Conservation (phyloP, 2,113 vertebrate genomes). For the Vimba vimba region DNA sequence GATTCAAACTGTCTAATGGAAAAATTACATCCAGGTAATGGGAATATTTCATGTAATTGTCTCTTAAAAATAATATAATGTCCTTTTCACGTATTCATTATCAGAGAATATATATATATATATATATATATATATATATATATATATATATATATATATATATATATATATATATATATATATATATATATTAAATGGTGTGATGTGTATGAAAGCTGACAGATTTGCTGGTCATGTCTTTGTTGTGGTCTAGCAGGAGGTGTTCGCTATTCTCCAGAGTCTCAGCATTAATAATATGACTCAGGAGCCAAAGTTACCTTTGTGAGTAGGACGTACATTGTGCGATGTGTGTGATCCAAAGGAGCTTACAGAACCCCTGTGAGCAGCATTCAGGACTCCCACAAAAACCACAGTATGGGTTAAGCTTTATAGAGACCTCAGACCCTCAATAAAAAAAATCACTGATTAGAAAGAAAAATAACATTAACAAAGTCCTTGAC, state of each 20-base stretch:
- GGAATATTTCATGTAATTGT: not conserved
- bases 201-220: not conserved
- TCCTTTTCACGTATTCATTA: not conserved
- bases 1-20: too few relatives aligned
- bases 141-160: too few relatives aligned
- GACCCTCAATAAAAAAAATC: conserved; percentile 20
- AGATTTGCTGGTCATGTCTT: not conserved
- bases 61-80: not conserved
- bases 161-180: too few relatives aligned
- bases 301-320: conserved; percentile 31
- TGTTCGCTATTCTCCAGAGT: not conserved
- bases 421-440: conserved; percentile 28
- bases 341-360: conserved; percentile 31
- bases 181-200: too few relatives aligned
- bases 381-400: conserved; percentile 34
- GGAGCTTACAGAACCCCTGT: conserved; percentile 40
- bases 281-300: not conserved
- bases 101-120: not conserved
- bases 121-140: too few relatives aligned
- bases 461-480: conserved; percentile 26
- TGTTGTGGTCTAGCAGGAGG: not conserved
- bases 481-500: not conserved
- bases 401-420: conserved; percentile 21
- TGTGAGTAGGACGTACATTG: conserved; percentile 34
- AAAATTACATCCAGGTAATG: not conserved